Conservation (phyloP, 2,113 vertebrate species). For the Onychorhynchus coronatus region DNA sequence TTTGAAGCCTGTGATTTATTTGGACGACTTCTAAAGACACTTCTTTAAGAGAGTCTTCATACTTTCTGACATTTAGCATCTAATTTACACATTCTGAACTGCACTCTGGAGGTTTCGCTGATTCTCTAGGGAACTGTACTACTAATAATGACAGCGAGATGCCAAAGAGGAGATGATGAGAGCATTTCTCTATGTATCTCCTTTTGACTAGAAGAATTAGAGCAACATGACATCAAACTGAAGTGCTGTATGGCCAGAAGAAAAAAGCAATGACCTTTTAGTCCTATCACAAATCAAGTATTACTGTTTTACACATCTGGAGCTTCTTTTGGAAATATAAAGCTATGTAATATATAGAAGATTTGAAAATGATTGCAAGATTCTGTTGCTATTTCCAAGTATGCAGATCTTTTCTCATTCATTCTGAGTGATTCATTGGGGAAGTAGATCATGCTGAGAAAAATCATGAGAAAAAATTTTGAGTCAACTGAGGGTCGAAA, state of each 20-base stretch:
- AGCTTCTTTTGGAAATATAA: background rate
- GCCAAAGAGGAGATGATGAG: background rate
- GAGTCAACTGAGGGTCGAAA: background rate
- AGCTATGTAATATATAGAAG: background rate
- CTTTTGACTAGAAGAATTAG: background rate
- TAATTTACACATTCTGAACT: background rate
- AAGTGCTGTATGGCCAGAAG: background rate
- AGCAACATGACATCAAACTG: background rate
- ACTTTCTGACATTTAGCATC: background rate
- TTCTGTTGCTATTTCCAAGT: conserved; percentile 4
- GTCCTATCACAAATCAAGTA: background rate
- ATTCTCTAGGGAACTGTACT: background rate
- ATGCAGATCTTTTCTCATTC: background rate
- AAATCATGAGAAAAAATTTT: conserved; percentile 27
- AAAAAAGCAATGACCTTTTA: background rate
- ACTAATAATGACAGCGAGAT: background rate
- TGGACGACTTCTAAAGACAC: background rate
- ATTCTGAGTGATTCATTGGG: conserved; percentile 25
- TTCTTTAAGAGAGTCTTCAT: background rate
- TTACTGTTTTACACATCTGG: background rate
- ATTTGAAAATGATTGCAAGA: background rate
- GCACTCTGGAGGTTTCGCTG: background rate
- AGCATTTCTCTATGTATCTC: background rate
- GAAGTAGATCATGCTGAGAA: conserved; percentile 30
- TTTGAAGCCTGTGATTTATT: background rate